phyloP scores from a whole-genome alignment of 2,113 vertebrate species.

The Malurus melanocephalus region DNA sequence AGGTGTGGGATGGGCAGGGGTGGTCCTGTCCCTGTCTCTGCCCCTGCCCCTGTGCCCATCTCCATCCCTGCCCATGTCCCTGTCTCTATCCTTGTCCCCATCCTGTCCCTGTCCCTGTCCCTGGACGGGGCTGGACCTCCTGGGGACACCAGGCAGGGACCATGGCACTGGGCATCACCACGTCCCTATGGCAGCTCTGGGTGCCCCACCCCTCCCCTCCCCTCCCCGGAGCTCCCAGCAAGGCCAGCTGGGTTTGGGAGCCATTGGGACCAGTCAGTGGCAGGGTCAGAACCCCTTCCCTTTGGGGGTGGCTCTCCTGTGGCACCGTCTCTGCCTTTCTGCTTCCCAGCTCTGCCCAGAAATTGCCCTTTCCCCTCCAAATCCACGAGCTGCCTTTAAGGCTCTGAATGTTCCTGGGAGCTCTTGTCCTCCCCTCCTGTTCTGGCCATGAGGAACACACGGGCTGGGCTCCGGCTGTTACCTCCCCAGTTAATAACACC shows the following conservation, averaged over 20 bases:
- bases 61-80: too few species aligned
- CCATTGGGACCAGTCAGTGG: neutral
- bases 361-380: neutral
- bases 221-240: neutral
- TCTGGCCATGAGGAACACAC: rapidly evolving
- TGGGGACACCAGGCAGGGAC: rapidly evolving
- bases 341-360: neutral
- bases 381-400: neutral
- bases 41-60: too few species aligned
- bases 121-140: neutral
- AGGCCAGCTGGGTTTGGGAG: neutral
- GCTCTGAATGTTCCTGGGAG: neutral
- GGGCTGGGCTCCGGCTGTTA: neutral
- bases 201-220: neutral
- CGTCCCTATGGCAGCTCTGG: rapidly evolving
- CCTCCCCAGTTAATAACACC: neutral
- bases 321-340: neutral
- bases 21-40: neutral
- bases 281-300: neutral
- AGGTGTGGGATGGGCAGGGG: rapidly evolving
- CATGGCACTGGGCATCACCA: rapidly evolving
- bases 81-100: neutral
- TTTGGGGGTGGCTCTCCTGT: neutral
- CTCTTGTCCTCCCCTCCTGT: neutral
- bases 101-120: neutral